Evolutionary conservation across 2,888 invertebrate species (phyloP).

Genomic region (Pristionchus maxplancki): DNA sequence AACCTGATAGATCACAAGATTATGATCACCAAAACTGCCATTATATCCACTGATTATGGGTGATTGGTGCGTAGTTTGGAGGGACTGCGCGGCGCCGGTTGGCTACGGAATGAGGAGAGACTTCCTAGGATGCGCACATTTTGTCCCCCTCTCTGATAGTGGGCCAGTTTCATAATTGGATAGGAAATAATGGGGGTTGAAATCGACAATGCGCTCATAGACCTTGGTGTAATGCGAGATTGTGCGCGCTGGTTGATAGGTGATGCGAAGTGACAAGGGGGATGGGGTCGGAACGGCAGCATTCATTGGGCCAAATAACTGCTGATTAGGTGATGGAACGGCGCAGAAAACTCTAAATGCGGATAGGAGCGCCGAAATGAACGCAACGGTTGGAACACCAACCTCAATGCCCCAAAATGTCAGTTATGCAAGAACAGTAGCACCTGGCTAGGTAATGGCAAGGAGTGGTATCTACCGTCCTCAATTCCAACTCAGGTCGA

Average conservation of each 20-base stretch:
- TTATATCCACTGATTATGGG: conserved; percentile 45
- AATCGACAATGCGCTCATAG: neutral
- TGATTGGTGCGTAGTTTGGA: neutral
- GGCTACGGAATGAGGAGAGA: conserved; percentile 8
- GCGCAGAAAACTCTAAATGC: too few species aligned
- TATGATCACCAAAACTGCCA: neutral
- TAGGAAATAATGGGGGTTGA: neutral
- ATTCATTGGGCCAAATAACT: too few species aligned
- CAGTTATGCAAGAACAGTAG: too few species aligned
- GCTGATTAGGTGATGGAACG: too few species aligned
- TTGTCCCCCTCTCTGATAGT: neutral
- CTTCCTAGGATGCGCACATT: neutral
- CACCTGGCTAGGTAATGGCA: neutral
- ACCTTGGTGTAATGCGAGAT: too few species aligned
- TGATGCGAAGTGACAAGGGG: neutral
- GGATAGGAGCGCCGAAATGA: too few species aligned
- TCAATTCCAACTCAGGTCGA: neutral
- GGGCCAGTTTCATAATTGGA: conserved; percentile 8
- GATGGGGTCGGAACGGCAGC: too few species aligned
- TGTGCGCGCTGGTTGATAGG: too few species aligned
- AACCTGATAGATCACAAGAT: too few species aligned
- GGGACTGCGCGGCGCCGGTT: neutral
- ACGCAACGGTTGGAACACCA: too few species aligned
- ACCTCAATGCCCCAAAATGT: too few species aligned
- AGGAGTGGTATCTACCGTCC: neutral